A percentile compares a stretch with the other conserved stretches of the same genome.
phyloP scores from a whole-genome alignment of 2,797 vertebrate species.

The Lepidocolaptes lacrymiger region DNA sequence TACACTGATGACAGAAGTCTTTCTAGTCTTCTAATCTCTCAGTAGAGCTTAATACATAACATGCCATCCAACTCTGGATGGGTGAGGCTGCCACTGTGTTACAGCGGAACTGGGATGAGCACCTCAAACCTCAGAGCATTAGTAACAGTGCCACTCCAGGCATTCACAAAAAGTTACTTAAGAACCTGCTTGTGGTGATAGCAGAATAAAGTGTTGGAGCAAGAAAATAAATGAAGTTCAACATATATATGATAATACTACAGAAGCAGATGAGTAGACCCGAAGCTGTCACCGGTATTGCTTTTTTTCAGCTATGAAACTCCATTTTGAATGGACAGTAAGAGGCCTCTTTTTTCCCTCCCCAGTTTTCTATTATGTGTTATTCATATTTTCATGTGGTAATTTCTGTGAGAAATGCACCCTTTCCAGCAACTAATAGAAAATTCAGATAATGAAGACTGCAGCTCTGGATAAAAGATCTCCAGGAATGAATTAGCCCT shows the following conservation, averaged over 20 bases:
- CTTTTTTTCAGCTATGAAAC: not conserved
- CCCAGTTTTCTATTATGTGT: not conserved
- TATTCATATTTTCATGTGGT: not conserved
- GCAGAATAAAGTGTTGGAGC: not conserved
- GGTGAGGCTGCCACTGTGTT: not conserved
- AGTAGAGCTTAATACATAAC: rapidly evolving
- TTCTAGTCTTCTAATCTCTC: not conserved
- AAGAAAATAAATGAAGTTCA: not conserved
- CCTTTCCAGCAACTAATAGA: constrained; percentile 48
- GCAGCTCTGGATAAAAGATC: constrained; percentile 19
- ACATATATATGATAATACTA: not conserved
- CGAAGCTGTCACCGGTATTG: not conserved
- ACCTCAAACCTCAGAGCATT: not conserved
- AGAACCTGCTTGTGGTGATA: not conserved
- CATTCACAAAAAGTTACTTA: not conserved
- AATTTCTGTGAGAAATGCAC: constrained; percentile 29
- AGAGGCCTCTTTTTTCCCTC: not conserved
- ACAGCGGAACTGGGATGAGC: not conserved
- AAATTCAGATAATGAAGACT: constrained; percentile 52
- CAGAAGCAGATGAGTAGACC: not conserved
- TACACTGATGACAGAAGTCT: not conserved
- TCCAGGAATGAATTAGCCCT: constrained; percentile 7
- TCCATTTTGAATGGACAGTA: not conserved
- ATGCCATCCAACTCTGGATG: rapidly evolving
- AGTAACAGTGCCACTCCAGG: not conserved